phyloP scores from a whole-genome alignment of 2,888 invertebrate species.

The Bellardia bayeri region DNA sequence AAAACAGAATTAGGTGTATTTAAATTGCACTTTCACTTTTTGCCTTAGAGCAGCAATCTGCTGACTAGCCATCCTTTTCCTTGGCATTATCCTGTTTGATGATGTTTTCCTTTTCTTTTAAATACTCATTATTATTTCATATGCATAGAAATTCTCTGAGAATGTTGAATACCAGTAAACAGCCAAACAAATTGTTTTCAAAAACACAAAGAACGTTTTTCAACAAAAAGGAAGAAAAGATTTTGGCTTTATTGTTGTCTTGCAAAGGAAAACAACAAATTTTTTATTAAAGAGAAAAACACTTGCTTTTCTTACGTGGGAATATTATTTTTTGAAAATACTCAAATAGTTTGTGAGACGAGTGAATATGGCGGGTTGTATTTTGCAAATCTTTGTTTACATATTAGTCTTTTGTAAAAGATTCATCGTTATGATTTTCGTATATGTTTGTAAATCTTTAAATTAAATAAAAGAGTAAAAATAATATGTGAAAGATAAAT shows the following conservation, averaged over 20 bases:
- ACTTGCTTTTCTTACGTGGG: constrained; percentile 60
- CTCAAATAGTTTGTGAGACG: not conserved
- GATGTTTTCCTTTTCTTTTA: constrained; percentile 19
- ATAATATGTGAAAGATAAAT: not conserved
- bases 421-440: constrained; percentile 24
- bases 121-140: constrained; percentile 44
- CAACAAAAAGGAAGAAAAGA: constrained; percentile 17
- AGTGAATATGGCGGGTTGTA: not conserved
- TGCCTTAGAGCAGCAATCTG: not conserved
- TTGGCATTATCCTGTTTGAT: constrained; percentile 27
- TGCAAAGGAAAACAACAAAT: not conserved
- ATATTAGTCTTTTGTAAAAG: not conserved
- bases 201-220: constrained; percentile 1
- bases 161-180: constrained; percentile 26
- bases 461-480: constrained; percentile 39
- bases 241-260: constrained; percentile 9
- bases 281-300: constrained; percentile 6
- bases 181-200: constrained; percentile 5
- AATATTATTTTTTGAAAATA: not conserved
- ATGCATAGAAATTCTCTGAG: constrained; percentile 53
- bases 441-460: constrained; percentile 26
- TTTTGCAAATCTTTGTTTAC: constrained; percentile 27
- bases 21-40: constrained; percentile 68
- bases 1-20: too few species aligned
- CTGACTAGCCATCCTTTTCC: not conserved